Percentiles rank a stretch among this genome's conserved stretches.
phyloP scores from a whole-genome alignment of 2,113 vertebrate genomes.

The Vanacampus margaritifer region DNA sequence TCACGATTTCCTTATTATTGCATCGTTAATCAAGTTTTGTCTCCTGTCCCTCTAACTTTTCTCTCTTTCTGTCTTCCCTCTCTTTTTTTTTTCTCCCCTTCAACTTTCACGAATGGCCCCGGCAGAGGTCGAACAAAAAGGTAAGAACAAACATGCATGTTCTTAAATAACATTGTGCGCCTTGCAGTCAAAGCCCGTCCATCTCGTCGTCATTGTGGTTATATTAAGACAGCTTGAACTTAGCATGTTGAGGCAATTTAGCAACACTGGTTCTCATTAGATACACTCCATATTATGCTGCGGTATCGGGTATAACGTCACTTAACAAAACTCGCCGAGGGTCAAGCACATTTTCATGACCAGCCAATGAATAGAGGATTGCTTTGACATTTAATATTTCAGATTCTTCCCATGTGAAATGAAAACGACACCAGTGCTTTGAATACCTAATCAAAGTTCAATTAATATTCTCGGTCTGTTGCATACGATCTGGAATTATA shows the following conservation, averaged over 20 bases:
- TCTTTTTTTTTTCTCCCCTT: constrained; percentile 75
- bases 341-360: constrained; percentile 44
- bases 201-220: constrained; percentile 50
- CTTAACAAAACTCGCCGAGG: constrained; percentile 46
- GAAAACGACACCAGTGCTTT: constrained; percentile 34
- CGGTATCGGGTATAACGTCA: constrained; percentile 43
- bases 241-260: constrained; percentile 52
- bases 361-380: constrained; percentile 50
- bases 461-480: constrained; percentile 37
- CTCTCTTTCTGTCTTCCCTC: constrained; percentile 76
- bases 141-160: constrained; percentile 75
- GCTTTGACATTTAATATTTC: constrained; percentile 53
- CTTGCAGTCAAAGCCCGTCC: constrained; percentile 38
- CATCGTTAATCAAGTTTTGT: constrained; percentile 97
- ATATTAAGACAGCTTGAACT: constrained; percentile 55
- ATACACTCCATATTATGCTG: constrained; percentile 43
- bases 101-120: constrained; percentile 73
- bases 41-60: constrained; percentile 86
- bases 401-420: constrained; percentile 34
- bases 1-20: constrained; percentile 80
- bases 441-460: constrained; percentile 43
- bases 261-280: constrained; percentile 60
- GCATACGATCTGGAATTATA: constrained; percentile 29
- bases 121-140: constrained; percentile 99
- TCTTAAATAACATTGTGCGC: constrained; percentile 24